A percentile compares a stretch with the other conserved stretches of the same genome.
phyloP scores from a whole-genome alignment of 2,888 invertebrate species.

The Abrostola triplasia region DNA sequence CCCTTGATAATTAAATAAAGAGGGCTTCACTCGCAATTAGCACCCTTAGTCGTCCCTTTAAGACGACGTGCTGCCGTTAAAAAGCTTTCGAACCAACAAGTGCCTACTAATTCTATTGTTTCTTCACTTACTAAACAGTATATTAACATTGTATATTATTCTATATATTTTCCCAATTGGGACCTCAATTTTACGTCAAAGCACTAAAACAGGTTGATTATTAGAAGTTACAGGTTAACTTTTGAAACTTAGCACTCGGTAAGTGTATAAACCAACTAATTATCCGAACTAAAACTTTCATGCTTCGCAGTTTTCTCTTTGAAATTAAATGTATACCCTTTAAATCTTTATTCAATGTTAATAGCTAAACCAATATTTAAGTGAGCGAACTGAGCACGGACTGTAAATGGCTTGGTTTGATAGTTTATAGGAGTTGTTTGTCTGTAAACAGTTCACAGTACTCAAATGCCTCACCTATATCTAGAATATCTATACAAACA shows the following conservation, averaged over 20 bases:
- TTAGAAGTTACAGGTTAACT: not conserved
- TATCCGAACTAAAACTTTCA: not conserved
- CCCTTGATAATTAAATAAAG: conserved; percentile 67
- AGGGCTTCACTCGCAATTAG: conserved; percentile 63
- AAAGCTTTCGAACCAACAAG: conserved; percentile 25
- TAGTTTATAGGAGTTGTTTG: not conserved
- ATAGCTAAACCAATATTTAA: not conserved
- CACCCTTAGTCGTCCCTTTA: conserved; percentile 60
- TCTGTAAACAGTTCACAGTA: not conserved
- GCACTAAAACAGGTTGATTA: not conserved
- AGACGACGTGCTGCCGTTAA: conserved; percentile 37
- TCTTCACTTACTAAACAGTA: not conserved
- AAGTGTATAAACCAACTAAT: not conserved
- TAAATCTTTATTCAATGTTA: not conserved
- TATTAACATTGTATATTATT: no score
- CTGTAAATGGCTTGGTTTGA: not conserved
- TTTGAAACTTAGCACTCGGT: not conserved
- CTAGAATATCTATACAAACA: not conserved
- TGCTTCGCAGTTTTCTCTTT: not conserved
- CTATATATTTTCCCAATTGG: not conserved
- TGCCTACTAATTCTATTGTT: conserved; percentile 19
- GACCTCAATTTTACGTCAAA: not conserved
- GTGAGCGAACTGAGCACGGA: not conserved
- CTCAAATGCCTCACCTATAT: not conserved
- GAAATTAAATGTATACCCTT: not conserved